Evolutionary conservation across 2,113 vertebrate species (phyloP).

Genomic region (Entomyzon cyanotis): DNA sequence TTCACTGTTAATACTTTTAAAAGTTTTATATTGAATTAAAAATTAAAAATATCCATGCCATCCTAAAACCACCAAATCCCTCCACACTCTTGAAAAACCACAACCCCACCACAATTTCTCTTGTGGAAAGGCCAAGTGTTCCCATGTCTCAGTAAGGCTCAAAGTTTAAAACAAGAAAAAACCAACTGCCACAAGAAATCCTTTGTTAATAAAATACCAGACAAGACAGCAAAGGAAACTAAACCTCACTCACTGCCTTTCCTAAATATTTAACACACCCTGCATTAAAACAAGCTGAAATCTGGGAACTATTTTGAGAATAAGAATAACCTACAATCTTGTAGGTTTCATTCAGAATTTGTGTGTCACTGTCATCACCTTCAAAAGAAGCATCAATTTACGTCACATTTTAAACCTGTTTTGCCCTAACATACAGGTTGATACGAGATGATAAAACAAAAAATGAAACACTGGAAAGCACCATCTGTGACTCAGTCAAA

Average conservation of each 20-base stretch:
- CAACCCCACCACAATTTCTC: background rate
- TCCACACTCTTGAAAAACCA: background rate
- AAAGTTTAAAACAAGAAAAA: background rate
- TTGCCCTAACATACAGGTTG: background rate
- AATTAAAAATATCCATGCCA: background rate
- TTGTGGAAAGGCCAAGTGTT: background rate
- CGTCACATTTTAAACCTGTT: background rate
- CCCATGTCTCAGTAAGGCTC: background rate
- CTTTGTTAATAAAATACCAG: background rate
- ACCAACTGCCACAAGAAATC: background rate
- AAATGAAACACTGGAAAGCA: background rate
- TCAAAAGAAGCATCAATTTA: background rate
- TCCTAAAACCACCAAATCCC: background rate
- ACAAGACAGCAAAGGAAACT: background rate
- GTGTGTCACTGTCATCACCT: background rate
- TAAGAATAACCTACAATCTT: background rate
- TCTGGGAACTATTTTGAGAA: background rate
- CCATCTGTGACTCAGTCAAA: conserved; percentile 16
- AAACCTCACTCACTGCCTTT: background rate
- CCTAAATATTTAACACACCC: background rate
- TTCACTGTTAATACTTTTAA: background rate
- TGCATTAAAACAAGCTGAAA: background rate
- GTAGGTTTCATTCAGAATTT: background rate
- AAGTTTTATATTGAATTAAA: background rate
- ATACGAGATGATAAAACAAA: background rate